phyloP scores from a whole-genome alignment of 2,113 vertebrate genomes.

The Anas platyrhynchos region DNA sequence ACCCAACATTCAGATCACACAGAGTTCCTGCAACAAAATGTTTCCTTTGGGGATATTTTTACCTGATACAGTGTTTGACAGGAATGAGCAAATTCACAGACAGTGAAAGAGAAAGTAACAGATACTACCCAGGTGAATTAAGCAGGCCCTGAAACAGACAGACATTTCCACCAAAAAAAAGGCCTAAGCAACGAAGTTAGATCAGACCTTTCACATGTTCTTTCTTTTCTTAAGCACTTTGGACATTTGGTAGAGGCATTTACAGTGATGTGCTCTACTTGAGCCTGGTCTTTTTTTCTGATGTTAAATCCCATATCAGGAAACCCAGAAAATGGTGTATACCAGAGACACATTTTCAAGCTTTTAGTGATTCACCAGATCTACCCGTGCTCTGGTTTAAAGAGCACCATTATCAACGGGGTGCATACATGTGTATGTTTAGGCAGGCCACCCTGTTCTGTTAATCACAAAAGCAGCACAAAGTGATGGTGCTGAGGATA shows the following conservation, averaged over 20 bases:
- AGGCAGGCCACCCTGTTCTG: neutral
- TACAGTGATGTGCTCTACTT: neutral
- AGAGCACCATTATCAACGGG: accelerated
- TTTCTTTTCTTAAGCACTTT: neutral
- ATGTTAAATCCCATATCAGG: neutral
- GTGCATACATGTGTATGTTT: accelerated
- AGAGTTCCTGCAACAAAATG: neutral
- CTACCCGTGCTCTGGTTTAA: neutral
- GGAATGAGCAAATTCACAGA: neutral
- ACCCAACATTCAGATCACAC: accelerated
- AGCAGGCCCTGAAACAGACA: neutral
- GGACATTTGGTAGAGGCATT: neutral
- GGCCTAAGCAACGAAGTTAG: neutral
- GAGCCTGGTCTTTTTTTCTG: neutral
- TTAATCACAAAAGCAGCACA: neutral
- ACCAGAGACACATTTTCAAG: neutral
- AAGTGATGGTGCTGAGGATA: neutral
- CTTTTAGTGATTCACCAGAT: neutral
- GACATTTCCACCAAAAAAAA: neutral
- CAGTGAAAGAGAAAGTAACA: neutral
- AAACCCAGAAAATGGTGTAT: neutral
- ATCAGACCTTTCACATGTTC: neutral
- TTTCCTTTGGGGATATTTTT: neutral
- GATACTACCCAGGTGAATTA: neutral
- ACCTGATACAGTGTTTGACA: neutral